Conservation (phyloP, 1,140 invertebrate species). For the Drosophila lowei region DNA sequence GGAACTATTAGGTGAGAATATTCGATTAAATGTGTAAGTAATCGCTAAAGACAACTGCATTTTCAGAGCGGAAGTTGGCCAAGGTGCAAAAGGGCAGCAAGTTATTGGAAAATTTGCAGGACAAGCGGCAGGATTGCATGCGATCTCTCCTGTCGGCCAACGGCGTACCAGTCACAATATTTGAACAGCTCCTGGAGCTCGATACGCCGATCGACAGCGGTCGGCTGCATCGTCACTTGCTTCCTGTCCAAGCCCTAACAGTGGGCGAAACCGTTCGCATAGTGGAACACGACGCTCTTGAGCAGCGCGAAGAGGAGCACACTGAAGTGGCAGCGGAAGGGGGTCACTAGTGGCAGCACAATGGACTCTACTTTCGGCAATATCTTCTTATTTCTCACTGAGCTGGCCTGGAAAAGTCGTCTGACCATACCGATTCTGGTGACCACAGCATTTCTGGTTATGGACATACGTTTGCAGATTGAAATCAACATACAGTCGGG, state of each 20-base stretch:
- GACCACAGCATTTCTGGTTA: conserved; percentile 83
- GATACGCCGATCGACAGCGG: conserved; percentile 82
- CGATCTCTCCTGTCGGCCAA: conserved; percentile 76
- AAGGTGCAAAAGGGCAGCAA: conserved; percentile 83
- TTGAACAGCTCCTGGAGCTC: conserved; percentile 73
- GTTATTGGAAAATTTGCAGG: conserved; percentile 83
- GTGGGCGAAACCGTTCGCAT: conserved; percentile 84
- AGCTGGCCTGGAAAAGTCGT: conserved; percentile 84
- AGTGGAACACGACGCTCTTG: conserved; percentile 84
- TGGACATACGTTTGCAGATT: conserved; percentile 84
- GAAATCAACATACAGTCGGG: conserved; percentile 84
- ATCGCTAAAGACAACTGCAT: neutral
- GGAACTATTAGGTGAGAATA: conserved; percentile 57
- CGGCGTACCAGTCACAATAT: conserved; percentile 45
- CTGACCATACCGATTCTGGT: conserved; percentile 84
- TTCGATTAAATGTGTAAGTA: fast-evolving
- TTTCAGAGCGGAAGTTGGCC: conserved; percentile 83
- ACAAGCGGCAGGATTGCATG: conserved; percentile 84
- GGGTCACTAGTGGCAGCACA: conserved; percentile 30
- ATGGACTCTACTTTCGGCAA: conserved; percentile 79
- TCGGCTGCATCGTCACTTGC: conserved; percentile 82
- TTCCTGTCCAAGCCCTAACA: conserved; percentile 83
- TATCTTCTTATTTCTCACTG: conserved; percentile 84
- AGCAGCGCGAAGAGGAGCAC: conserved; percentile 26
- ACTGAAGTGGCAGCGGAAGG: neutral